Evolutionary conservation across 1,140 invertebrate genomes (phyloP), one percentile per base, ranked within the genome.

Genomic region (Achroia grisella): DNA sequence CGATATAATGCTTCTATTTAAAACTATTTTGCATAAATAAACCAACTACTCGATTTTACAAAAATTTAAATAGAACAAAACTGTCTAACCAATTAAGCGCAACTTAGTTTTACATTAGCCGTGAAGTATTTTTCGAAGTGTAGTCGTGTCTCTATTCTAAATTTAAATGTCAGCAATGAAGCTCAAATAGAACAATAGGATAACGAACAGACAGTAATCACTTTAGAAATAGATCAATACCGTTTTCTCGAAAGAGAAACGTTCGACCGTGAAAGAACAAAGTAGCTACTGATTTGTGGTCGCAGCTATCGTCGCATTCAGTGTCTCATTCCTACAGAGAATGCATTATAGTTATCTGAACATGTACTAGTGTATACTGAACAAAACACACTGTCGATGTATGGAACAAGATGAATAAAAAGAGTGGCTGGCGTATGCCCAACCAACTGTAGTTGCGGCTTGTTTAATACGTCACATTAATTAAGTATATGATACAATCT

Each of bases 391-490:
- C 57, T 61, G 59, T 50, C 62, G 45, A 49, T 45, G 57, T 66
- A 48, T 53, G 52, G 67, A 23, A 37, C 14, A 37, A 15, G n/a
- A 17, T n/a, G 14, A 79, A 50, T 68, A 81, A 79, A 79, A 79
- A 75, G 71, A 68, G 49, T 45, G 44, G 42, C 69, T 84, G 75
- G 80, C 75, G 61, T 50, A 39, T 58, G 57, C 73, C 77, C 77
- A 83, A 78, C 62, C 70, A 71, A 71, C 66, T 79, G 71, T 71
- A 72, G 55, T 60, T 42, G 55, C 60, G 56, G 70, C 66, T 75
- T 71, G 75, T 75, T 78, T 67, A 53, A 66, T 76, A 70, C 70
- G 71, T 79, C 73, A 71, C 71, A 79, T 82, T 78, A 79, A 79
- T 77, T 77, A 82, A 71, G 51, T 47, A 77, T 79, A 64, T 68